phyloP scores from a whole-genome alignment of 2,113 vertebrate species.

The Platycercus adscitus region DNA sequence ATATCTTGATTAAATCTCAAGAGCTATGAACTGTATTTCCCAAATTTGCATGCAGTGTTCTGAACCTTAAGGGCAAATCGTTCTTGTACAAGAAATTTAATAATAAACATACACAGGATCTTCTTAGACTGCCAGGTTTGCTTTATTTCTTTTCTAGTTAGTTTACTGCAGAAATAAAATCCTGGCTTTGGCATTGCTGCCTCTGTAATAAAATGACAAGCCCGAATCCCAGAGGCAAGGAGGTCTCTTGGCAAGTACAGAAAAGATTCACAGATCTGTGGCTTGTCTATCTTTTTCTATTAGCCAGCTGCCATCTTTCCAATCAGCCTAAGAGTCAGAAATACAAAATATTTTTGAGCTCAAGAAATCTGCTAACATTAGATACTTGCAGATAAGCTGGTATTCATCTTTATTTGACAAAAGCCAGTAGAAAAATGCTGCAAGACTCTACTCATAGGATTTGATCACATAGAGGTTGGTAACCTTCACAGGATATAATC shows the following conservation, averaged over 20 bases:
- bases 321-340: neutral
- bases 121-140: neutral
- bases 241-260: neutral
- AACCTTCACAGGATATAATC: neutral
- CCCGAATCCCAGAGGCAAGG: neutral
- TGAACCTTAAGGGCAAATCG: constrained; percentile 24
- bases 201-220: neutral
- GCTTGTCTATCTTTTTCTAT: neutral
- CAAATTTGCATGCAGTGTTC: neutral
- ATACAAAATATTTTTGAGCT: neutral
- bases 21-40: neutral
- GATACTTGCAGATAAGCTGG: neutral
- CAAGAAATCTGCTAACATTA: neutral
- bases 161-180: neutral
- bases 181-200: neutral
- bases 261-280: neutral
- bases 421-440: neutral
- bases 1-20: constrained; percentile 11
- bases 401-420: neutral
- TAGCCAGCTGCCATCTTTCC: neutral
- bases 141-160: neutral
- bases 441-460: neutral
- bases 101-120: neutral
- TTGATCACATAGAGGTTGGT: neutral
- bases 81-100: neutral